These are phyloP conservation scores for Hirtodrosophila trivittata DNA, from an alignment of 2,888 invertebrate genomes.

Conservation along the genomic window DNA sequence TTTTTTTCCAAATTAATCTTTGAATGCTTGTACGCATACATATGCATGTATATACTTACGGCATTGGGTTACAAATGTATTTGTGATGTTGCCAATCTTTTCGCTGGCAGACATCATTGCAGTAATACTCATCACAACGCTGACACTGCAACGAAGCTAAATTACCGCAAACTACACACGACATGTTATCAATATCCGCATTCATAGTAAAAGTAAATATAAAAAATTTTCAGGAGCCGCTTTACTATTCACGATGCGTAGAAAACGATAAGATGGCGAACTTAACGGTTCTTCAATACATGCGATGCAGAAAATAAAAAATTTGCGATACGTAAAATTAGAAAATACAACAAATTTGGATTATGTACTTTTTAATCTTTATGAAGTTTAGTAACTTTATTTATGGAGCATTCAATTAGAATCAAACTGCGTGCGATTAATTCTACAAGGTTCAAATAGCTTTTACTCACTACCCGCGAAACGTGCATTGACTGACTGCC, in stretches of 20 bases:
- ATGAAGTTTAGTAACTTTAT: too few species aligned
- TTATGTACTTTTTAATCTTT: too few species aligned
- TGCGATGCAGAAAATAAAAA: background rate
- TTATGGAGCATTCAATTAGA: too few species aligned
- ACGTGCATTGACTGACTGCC: too few species aligned
- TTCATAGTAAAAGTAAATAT: too few species aligned
- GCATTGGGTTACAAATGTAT: slow-evolving; percentile 37
- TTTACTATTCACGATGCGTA: slow-evolving; percentile 7
- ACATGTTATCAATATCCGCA: background rate
- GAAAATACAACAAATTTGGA: too few species aligned
- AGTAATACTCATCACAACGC: slow-evolving; percentile 59
- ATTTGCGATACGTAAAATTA: too few species aligned
- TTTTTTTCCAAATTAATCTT: too few species aligned
- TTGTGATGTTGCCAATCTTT: slow-evolving; percentile 60
- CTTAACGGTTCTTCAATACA: slow-evolving; percentile 39
- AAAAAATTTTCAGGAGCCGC: too few species aligned
- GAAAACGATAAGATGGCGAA: slow-evolving; percentile 21
- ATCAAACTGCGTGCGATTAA: too few species aligned
- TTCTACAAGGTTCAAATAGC: too few species aligned
- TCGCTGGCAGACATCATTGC: slow-evolving; percentile 41
- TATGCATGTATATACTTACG: slow-evolving; percentile 46
- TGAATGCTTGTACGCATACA: background rate
- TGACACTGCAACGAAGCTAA: slow-evolving; percentile 38
- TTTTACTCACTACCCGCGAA: too few species aligned
- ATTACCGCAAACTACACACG: slow-evolving; percentile 42